Percentiles rank a stretch among this genome's conserved stretches.
Conservation (phyloP, 2,113 vertebrate genomes). For the Nannospalax galili region DNA sequence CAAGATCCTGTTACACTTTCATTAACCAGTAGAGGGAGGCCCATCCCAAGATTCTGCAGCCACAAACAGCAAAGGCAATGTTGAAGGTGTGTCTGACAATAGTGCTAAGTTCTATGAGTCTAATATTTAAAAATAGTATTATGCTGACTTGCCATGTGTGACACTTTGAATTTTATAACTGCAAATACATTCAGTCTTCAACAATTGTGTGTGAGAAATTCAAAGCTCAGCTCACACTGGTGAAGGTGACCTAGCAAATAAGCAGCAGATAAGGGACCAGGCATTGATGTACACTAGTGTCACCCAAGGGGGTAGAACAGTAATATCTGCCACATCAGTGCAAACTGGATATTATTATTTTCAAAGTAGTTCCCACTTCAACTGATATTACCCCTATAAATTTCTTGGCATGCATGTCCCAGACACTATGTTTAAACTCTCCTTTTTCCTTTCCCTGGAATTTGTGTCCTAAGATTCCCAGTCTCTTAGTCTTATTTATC, state of each 20-base stretch:
- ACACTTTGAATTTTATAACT: background rate
- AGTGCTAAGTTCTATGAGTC: background rate
- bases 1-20: background rate
- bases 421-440: background rate
- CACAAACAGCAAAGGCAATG: background rate
- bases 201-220: background rate
- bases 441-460: background rate
- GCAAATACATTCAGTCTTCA: background rate
- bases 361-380: background rate
- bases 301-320: background rate
- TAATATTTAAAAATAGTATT: background rate
- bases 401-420: background rate
- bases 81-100: background rate
- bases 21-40: slow-evolving; percentile 40
- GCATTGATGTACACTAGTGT: rapidly evolving
- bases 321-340: too few species aligned
- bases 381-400: background rate
- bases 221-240: background rate
- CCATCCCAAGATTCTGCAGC: background rate
- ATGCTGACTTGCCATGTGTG: background rate
- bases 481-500: background rate
- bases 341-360: background rate
- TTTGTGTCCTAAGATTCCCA: background rate
- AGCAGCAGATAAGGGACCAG: background rate
- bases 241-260: background rate